phyloP scores from a whole-genome alignment of 2,797 vertebrate species.

The Hydrocynus forskahlii region DNA sequence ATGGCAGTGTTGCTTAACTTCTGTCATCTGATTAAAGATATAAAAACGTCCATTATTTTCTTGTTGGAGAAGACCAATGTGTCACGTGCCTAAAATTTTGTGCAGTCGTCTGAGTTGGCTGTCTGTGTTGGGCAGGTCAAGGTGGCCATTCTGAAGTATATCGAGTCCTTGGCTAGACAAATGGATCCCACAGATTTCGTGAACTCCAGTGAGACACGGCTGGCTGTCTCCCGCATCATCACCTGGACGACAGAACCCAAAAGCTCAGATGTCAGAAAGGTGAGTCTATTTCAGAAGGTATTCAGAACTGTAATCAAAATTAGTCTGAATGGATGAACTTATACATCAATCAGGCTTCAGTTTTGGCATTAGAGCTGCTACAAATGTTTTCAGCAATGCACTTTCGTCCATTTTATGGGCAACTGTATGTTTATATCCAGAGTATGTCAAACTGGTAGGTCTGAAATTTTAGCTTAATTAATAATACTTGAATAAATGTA shows the following conservation, averaged over 20 bases:
- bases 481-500: no score
- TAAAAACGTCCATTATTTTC: not conserved
- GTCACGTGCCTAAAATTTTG: no score
- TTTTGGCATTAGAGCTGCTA: no score
- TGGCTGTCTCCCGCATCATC: conserved; percentile 95
- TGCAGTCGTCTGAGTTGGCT: not conserved
- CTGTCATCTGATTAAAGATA: not conserved
- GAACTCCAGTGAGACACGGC: conserved; percentile 94
- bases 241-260: conserved; percentile 98
- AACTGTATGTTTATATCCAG: no score
- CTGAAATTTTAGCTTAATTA: no score
- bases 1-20: no score
- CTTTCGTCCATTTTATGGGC: no score
- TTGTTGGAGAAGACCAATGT: not conserved
- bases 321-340: no score
- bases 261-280: conserved; percentile 97
- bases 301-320: no score
- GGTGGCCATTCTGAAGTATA: conserved; percentile 94
- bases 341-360: no score
- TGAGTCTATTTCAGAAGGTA: conserved; percentile 61
- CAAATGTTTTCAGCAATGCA: no score
- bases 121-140: conserved; percentile 82
- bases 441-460: no score
- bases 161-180: conserved; percentile 89
- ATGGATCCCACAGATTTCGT: conserved; percentile 96